Evolutionary conservation across 2,113 vertebrate species (phyloP).

Genomic region (Pelobates fuscus): DNA sequence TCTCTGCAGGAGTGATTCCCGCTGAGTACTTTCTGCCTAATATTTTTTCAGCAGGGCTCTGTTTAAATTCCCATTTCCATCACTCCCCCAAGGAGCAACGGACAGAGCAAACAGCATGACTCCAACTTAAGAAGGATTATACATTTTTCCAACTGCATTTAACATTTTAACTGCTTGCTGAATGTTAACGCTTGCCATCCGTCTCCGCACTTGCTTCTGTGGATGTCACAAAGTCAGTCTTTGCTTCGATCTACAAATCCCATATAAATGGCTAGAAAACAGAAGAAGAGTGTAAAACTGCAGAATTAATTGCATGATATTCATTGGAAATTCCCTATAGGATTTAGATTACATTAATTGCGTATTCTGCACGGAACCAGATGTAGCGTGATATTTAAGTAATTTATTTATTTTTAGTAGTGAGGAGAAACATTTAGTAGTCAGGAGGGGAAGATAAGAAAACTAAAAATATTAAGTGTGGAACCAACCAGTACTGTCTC

Average conservation of each 20-base stretch:
- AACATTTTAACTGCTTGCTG: not conserved
- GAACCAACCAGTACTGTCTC: no score
- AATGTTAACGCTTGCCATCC: conserved; percentile 1
- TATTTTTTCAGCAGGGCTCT: conserved; percentile 56
- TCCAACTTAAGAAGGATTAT: conserved; percentile 56
- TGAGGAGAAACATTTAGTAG: no score
- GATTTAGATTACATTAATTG: no score
- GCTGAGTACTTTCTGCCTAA: conserved; percentile 52
- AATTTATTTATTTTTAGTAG: no score
- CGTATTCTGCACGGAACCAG: no score
- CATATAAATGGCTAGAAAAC: no score
- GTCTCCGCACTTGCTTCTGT: not conserved
- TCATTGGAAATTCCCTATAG: no score
- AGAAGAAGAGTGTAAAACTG: no score
- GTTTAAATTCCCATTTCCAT: conserved; percentile 63
- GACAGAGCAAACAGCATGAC: conserved; percentile 54
- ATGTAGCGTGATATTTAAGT: no score
- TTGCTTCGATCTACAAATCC: not conserved
- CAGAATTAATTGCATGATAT: no score
- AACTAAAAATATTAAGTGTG: no score
- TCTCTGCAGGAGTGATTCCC: conserved; percentile 41
- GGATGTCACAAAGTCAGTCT: not conserved
- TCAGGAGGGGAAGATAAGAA: no score
- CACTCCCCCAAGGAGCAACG: conserved; percentile 56
- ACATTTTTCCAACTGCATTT: not conserved